A percentile compares a stretch with the other conserved stretches of the same genome.
phyloP scores from a whole-genome alignment of 2,888 invertebrate genomes.

The Penaeus monodon region DNA sequence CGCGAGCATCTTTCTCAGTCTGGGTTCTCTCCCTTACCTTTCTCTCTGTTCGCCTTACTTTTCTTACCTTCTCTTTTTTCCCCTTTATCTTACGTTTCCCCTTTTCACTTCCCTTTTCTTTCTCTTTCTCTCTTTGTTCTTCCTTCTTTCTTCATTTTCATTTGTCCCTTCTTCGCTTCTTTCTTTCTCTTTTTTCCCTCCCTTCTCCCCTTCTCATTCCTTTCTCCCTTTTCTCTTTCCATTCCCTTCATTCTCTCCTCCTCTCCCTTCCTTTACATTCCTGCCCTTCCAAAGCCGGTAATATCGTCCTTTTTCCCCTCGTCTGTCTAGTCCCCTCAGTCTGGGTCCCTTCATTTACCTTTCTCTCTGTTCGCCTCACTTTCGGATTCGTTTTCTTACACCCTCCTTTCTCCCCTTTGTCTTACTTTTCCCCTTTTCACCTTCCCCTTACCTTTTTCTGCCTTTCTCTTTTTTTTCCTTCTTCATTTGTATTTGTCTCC shows the following conservation, averaged over 20 bases:
- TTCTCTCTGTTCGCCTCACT: neutral
- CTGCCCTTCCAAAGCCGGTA: too few relatives aligned
- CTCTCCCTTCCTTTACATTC: too few relatives aligned
- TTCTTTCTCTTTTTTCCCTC: too few relatives aligned
- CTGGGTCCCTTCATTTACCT: neutral
- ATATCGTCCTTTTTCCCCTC: too few relatives aligned
- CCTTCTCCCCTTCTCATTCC: too few relatives aligned
- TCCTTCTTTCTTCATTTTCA: too few relatives aligned
- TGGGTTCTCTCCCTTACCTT: neutral
- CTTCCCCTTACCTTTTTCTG: neutral
- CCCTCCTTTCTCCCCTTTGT: neutral
- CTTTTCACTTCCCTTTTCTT: neutral
- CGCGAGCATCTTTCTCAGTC: neutral
- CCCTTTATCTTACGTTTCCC: neutral
- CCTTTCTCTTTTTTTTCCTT: neutral
- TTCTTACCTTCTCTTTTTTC: neutral
- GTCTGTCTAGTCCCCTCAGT: neutral
- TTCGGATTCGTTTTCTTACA: neutral
- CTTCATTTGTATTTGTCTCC: too few relatives aligned
- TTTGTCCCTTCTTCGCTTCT: too few relatives aligned
- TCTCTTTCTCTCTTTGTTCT: neutral
- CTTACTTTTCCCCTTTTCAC: neutral
- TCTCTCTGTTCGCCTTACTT: neutral
- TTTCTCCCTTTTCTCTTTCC: too few relatives aligned
- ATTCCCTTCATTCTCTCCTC: too few relatives aligned